These are phyloP conservation scores for Orchestia grillus DNA, from an alignment of 1,140 invertebrate species.

Conservation along the genomic window DNA sequence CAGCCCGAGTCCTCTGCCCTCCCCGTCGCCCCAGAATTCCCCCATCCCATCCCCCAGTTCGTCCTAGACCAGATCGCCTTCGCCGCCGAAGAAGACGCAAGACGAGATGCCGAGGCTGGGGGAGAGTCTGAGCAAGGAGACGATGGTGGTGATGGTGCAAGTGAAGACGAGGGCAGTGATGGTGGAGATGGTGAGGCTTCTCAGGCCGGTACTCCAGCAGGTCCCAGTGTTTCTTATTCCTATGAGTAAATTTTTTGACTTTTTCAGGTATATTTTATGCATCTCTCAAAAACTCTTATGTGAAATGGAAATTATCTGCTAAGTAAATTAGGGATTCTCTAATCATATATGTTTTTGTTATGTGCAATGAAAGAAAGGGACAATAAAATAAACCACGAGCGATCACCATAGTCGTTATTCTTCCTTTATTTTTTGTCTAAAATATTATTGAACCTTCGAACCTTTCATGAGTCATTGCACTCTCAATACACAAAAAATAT, in stretches of 20 bases:
- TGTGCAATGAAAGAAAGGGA: no score
- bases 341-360: no score
- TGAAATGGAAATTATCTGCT: background rate
- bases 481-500: no score
- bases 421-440: no score
- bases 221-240: background rate
- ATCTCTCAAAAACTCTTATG: background rate
- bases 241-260: background rate
- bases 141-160: background rate
- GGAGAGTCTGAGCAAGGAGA: background rate
- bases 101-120: background rate
- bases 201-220: no score
- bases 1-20: constrained; percentile 45
- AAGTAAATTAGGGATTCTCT: no score
- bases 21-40: constrained; percentile 58
- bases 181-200: background rate
- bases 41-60: constrained; percentile 62
- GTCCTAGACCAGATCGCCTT: constrained; percentile 60
- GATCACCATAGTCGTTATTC: no score
- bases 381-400: no score
- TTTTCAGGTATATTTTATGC: background rate
- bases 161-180: background rate
- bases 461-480: no score
- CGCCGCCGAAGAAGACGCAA: constrained; percentile 33
- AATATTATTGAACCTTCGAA: no score